Percentiles rank a stretch among this genome's conserved stretches.
Conservation (phyloP, 2,113 vertebrate genomes). For the Theropithecus gelada region DNA sequence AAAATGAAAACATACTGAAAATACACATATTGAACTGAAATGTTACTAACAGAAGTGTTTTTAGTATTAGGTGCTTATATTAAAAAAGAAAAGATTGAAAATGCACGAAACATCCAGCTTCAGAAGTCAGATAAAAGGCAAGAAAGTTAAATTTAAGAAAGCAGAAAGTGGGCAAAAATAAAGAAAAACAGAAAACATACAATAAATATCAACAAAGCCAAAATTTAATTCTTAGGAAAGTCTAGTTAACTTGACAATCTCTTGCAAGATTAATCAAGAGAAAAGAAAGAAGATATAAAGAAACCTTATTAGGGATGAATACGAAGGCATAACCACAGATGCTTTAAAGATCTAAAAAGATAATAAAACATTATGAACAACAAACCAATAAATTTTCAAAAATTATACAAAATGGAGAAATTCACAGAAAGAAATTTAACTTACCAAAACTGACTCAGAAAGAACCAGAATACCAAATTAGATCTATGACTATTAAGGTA, state of each 20-base stretch:
- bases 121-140: neutral
- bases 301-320: neutral
- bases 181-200: neutral
- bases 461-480: neutral
- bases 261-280: neutral
- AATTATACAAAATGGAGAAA: neutral
- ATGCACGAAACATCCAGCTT: neutral
- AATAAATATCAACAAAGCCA: neutral
- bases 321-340: neutral
- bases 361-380: neutral
- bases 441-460: neutral
- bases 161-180: neutral
- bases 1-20: constrained; percentile 12
- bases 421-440: neutral
- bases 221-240: neutral
- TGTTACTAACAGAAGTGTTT: neutral
- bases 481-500: neutral
- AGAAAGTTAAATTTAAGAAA: neutral
- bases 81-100: neutral
- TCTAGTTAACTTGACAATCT: neutral
- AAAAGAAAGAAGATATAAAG: neutral
- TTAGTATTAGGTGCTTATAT: neutral
- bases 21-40: neutral
- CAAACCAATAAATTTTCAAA: neutral
- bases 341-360: neutral